Evolutionary conservation across 1,140 invertebrate genomes (phyloP), one percentile per base, ranked within the genome.

Genomic region (Cyclina sinensis): DNA sequence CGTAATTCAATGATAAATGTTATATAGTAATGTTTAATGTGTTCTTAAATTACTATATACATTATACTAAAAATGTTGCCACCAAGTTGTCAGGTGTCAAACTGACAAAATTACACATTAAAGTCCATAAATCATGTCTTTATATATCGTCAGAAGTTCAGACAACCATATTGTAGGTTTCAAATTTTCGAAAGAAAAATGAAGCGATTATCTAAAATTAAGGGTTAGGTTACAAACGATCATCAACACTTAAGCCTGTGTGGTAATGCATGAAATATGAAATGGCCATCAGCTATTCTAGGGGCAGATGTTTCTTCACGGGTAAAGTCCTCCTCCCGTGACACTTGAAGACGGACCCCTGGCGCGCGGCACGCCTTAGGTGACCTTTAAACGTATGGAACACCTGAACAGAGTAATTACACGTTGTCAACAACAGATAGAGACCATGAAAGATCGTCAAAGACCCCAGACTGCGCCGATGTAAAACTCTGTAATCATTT

Each of bases 371-470:
- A 48, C 82, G 82, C 82, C 82, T 65, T 70, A 70, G 43, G 68
- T 73, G 62, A 81, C 62, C 82, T n/a, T 54, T 43, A 32, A 54
- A 32, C 82, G 68, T n/a, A 84, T 54, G 35, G 65, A 70, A 73
- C 68, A 84, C 82, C 68, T 73, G 82, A 84, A 84, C 39, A 46
- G 82, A n/a, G 68, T 84, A 84, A 84, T 84, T 84, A 84, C 57
- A 84, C 46, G 65, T 51, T 84, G 82, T 84, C 82, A 84, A 27
- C 46, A 48, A 21, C 35, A 59, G n/a, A 57, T 37, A 70, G 27
- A 70, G 65, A 70, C 65, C 65, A 35, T 35, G 32, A 70, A 70
- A 35, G 65, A 54, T 21, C 30, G 16, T 73, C 35, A 82, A 82
- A 82, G 80, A 65, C 59, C 82, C 62, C 46, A 35, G 48, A 73